Evolutionary conservation across 1,140 invertebrate species (phyloP).

Genomic region (Drosophila ironensis): DNA sequence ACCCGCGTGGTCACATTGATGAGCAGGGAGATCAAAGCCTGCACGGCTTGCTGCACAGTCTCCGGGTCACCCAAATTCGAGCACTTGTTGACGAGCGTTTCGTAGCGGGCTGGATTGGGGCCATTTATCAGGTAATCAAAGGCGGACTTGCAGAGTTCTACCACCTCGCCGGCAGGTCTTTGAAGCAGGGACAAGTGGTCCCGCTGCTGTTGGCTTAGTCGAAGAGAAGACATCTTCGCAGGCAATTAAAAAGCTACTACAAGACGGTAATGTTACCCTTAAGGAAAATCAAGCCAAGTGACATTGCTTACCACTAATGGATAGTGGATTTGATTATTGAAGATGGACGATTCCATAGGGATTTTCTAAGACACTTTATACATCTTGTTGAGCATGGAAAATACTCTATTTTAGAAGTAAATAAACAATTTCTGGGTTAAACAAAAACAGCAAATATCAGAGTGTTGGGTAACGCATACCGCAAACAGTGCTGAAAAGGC

Average conservation of each 20-base stretch:
- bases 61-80: conserved; percentile 6
- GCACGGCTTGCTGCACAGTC: conserved; percentile 53
- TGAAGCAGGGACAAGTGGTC: conserved; percentile 55
- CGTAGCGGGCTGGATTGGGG: conserved; percentile 56
- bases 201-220: conserved; percentile 54
- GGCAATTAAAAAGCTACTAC: no score
- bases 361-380: no score
- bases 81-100: conserved; percentile 57
- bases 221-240: conserved; percentile 40
- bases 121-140: conserved; percentile 74
- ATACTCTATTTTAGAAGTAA: not conserved
- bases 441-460: conserved; percentile 8
- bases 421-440: not conserved
- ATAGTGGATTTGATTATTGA: no score
- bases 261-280: no score
- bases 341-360: no score
- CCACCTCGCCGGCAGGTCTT: conserved; percentile 52
- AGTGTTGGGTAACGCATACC: not conserved
- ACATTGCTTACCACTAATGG: not conserved
- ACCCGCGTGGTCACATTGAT: conserved; percentile 65
- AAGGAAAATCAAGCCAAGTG: not conserved
- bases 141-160: conserved; percentile 71
- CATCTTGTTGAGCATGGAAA: no score
- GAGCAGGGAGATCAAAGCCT: conserved; percentile 69
- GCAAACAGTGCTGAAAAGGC: not conserved